Conservation (phyloP, 2,797 vertebrate genomes). For the Schizopygopsis malacanthus region DNA sequence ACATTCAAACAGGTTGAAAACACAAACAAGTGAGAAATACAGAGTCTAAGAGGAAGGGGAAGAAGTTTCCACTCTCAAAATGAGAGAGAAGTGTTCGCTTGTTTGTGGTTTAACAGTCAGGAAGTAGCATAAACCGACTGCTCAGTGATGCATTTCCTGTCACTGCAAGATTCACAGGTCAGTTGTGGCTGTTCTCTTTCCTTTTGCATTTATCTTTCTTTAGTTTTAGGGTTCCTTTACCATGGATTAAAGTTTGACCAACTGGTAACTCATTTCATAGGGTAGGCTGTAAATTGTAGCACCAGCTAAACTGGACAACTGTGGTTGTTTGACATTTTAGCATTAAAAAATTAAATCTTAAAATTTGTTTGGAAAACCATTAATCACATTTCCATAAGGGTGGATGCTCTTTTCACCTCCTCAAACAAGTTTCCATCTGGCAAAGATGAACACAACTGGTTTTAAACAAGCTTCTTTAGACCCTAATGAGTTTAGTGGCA, state of each 20-base stretch:
- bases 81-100: conserved; percentile 76
- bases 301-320: not conserved
- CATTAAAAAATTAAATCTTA: not conserved
- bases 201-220: conserved; percentile 53
- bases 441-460: conserved; percentile 4
- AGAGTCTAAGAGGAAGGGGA: conserved; percentile 71
- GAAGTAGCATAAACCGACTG: conserved; percentile 80
- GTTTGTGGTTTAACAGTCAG: conserved; percentile 88
- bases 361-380: conserved; percentile 5
- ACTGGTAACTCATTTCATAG: not conserved
- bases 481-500: conserved; percentile 20
- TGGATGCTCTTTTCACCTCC: not conserved
- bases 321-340: not conserved
- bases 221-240: conserved; percentile 53
- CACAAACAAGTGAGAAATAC: conserved; percentile 57
- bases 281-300: not conserved
- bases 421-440: not conserved
- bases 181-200: conserved; percentile 70
- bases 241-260: not conserved
- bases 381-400: not conserved
- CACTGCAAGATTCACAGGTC: conserved; percentile 79
- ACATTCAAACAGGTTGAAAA: not conserved
- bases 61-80: conserved; percentile 80
- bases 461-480: conserved; percentile 15
- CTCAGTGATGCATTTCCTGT: conserved; percentile 82